Evolutionary conservation across 2,113 vertebrate species (phyloP).

Genomic region (Nipponia nippon): DNA sequence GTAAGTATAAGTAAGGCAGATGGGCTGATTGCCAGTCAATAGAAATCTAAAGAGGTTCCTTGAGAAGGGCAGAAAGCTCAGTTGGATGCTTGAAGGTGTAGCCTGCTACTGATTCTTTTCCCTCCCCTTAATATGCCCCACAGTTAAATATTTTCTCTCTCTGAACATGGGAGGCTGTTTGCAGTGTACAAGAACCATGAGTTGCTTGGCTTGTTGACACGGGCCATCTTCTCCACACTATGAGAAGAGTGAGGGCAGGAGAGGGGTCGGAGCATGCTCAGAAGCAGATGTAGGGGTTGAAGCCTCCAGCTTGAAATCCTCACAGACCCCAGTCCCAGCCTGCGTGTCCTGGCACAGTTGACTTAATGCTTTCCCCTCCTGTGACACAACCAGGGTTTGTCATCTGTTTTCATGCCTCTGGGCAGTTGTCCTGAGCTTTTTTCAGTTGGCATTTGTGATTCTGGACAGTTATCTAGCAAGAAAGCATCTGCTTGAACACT

Average conservation of each 20-base stretch:
- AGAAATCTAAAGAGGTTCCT: not conserved
- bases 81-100: not conserved
- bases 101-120: not conserved
- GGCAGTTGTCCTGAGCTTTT: not conserved
- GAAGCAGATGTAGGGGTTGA: rapidly evolving
- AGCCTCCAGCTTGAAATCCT: not conserved
- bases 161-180: not conserved
- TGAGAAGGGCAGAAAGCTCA: not conserved
- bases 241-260: not conserved
- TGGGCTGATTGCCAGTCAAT: not conserved
- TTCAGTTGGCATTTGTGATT: not conserved
- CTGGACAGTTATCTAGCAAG: not conserved
- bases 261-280: not conserved
- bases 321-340: not conserved
- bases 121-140: not conserved
- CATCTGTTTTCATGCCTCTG: not conserved
- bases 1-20: not conserved
- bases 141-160: not conserved
- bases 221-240: not conserved
- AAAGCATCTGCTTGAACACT: not conserved
- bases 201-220: not conserved
- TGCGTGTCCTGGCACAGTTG: rapidly evolving
- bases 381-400: not conserved
- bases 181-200: not conserved
- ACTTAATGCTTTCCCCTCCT: not conserved